A percentile compares a stretch with the other conserved stretches of the same genome.
Conservation (phyloP, 1,140 invertebrate species). For the Drosophila parabipectinata region DNA sequence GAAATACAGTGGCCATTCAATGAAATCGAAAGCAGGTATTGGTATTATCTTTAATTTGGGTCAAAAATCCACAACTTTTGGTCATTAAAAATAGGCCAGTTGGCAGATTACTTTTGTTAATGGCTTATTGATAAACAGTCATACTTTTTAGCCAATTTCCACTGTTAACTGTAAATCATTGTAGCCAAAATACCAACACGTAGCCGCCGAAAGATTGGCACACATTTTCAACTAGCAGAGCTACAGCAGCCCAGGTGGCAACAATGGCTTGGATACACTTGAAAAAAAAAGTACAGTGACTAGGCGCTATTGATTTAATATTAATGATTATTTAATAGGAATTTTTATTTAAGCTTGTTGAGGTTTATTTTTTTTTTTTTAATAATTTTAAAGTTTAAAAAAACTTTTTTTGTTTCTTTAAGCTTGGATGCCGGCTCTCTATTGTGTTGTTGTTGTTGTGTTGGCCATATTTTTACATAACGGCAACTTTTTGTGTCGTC, state of each 20-base stretch:
- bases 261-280: constrained; percentile 22
- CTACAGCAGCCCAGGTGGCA: constrained; percentile 26
- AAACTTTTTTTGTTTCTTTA: background rate
- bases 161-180: constrained; percentile 13
- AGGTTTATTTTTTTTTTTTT: too few species aligned
- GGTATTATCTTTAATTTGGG: background rate
- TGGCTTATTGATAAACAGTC: background rate
- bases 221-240: constrained; percentile 22
- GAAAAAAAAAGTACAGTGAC: background rate
- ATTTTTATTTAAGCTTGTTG: background rate
- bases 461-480: constrained; percentile 37
- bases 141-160: background rate
- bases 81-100: too few species aligned
- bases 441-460: constrained; percentile 29
- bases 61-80: too few species aligned
- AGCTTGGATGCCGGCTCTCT: constrained; percentile 26
- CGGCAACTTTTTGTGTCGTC: constrained; percentile 17
- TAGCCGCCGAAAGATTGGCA: constrained; percentile 29
- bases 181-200: constrained; percentile 21
- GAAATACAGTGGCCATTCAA: background rate
- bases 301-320: background rate
- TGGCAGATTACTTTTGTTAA: background rate
- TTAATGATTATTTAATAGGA: background rate
- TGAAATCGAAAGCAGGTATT: background rate
- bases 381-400: too few species aligned